Evolutionary conservation across 2,797 vertebrate genomes (phyloP).

Genomic region (Ctenosaura bakeri): DNA sequence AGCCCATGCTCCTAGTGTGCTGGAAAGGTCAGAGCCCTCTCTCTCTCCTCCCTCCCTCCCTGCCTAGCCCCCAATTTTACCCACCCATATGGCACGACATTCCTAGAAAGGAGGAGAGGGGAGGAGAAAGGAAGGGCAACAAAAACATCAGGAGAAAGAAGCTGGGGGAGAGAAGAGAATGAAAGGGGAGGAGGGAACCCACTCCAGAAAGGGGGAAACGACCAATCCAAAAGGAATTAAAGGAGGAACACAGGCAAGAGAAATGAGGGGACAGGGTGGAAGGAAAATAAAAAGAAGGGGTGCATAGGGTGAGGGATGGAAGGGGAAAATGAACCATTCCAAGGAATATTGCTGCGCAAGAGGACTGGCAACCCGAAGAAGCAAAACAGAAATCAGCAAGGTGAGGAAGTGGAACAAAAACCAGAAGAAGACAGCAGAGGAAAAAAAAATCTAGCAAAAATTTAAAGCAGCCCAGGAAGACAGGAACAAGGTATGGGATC

Average conservation of each 20-base stretch:
- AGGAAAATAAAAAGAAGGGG: background rate
- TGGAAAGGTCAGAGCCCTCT: background rate
- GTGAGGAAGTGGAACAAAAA: background rate
- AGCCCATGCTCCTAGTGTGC: background rate
- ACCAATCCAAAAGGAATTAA: background rate
- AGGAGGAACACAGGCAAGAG: background rate
- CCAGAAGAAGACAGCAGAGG: background rate
- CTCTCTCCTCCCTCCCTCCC: background rate
- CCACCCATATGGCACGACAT: constrained; percentile 18
- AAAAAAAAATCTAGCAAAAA: background rate
- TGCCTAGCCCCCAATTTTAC: background rate
- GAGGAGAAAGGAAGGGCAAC: background rate
- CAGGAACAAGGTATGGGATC: background rate
- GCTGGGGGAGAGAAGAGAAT: background rate
- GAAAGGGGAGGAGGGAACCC: no score
- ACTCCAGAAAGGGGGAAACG: background rate
- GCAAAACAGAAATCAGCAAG: background rate
- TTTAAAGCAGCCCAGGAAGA: background rate
- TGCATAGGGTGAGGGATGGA: no score
- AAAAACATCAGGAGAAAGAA: no score
- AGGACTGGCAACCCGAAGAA: background rate
- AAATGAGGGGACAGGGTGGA: background rate
- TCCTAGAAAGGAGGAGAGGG: background rate
- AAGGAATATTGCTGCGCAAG: background rate
- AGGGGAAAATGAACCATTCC: background rate